These are phyloP conservation scores for Bhutanitis thaidina DNA, from an alignment of 2,888 invertebrate species.

Conservation along the genomic window DNA sequence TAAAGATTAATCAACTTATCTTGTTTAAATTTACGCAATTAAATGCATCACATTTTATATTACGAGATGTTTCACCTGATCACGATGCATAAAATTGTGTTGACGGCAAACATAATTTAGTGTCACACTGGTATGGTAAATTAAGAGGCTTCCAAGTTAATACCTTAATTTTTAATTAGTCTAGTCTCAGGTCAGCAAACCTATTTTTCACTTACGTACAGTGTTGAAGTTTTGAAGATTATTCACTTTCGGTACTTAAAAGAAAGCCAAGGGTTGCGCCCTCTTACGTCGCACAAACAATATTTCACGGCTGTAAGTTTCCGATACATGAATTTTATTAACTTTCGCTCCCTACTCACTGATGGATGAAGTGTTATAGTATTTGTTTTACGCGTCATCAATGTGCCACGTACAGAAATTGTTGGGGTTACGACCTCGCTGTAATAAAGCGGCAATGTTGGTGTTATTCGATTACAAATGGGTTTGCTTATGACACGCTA, in stretches of 20 bases:
- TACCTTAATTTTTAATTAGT: too few relatives aligned
- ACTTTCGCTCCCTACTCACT: constrained; percentile 58
- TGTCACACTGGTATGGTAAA: too few relatives aligned
- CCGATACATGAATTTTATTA: constrained; percentile 81
- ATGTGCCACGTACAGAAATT: constrained; percentile 49
- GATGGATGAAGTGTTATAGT: constrained; percentile 65
- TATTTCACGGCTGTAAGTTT: constrained; percentile 76
- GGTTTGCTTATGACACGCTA: constrained; percentile 41
- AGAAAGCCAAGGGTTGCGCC: constrained; percentile 59
- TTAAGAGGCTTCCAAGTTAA: too few relatives aligned
- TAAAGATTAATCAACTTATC: background rate
- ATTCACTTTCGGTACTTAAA: constrained; percentile 28
- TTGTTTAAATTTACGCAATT: too few relatives aligned
- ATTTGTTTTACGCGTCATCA: constrained; percentile 77
- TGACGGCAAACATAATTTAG: too few relatives aligned
- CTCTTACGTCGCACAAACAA: constrained; percentile 52
- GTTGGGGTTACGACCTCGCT: constrained; percentile 43
- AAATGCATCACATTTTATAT: too few relatives aligned
- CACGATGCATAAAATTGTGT: too few relatives aligned
- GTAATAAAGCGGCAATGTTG: constrained; percentile 33
- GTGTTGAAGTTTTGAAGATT: constrained; percentile 24
- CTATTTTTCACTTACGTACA: background rate
- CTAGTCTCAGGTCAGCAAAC: background rate
- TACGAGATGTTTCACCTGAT: too few relatives aligned
- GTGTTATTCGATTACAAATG: constrained; percentile 45